Evolutionary conservation across 2,113 vertebrate species (phyloP).

Genomic region (Pungitius pungitius): DNA sequence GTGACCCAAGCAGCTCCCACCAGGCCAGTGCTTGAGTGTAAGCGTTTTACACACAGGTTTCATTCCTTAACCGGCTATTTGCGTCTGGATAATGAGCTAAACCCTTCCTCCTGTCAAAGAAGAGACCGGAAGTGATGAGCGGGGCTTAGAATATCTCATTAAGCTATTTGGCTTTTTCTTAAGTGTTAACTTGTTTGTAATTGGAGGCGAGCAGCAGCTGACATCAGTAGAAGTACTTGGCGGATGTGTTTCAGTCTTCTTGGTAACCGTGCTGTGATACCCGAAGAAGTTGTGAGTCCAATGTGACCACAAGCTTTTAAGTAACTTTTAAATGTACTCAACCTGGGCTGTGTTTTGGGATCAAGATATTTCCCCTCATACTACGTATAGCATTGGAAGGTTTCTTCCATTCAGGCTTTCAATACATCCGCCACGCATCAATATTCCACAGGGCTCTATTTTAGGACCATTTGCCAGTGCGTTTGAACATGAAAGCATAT

Average conservation of each 20-base stretch:
- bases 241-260: constrained; percentile 29
- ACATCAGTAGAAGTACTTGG: constrained; percentile 5
- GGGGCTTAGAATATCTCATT: constrained; percentile 54
- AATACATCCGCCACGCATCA: neutral
- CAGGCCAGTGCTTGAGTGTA: neutral
- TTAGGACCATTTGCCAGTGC: neutral
- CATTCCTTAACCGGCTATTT: constrained; percentile 64
- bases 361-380: neutral
- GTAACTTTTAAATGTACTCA: neutral
- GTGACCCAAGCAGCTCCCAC: neutral
- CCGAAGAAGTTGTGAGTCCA: neutral
- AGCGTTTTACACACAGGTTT: neutral
- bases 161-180: constrained; percentile 27
- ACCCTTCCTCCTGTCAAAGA: constrained; percentile 66
- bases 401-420: neutral
- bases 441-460: neutral
- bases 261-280: neutral
- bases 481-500: neutral
- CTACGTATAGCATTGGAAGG: neutral
- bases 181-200: constrained; percentile 32
- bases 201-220: constrained; percentile 16
- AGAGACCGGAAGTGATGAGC: constrained; percentile 66
- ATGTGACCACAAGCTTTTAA: neutral
- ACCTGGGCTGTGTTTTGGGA: neutral
- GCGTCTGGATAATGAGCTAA: constrained; percentile 72